Conservation (phyloP, 2,113 vertebrate species). For the Nothocercus nigrocapillus region DNA sequence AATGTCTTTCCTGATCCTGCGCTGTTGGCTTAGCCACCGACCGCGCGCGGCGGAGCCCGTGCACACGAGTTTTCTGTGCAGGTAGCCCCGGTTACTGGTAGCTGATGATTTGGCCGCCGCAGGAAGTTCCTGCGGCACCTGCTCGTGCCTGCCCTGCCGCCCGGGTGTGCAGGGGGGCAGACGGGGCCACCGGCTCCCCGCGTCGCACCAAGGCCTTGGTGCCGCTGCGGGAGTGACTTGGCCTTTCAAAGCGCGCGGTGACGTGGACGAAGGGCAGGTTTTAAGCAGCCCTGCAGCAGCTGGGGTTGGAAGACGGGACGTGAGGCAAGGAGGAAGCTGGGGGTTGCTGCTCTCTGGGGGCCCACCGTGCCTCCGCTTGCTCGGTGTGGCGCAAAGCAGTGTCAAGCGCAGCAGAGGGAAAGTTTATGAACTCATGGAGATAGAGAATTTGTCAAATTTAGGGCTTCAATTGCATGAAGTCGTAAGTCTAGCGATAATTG, state of each 20-base stretch:
- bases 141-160: neutral
- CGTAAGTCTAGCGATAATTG: neutral
- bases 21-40: neutral
- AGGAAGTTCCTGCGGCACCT: neutral
- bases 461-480: neutral
- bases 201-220: rapidly evolving
- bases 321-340: neutral
- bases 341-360: neutral
- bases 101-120: neutral
- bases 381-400: neutral
- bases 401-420: neutral
- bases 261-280: neutral
- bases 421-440: neutral
- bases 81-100: neutral
- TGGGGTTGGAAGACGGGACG: neutral
- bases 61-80: rapidly evolving
- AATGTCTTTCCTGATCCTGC: neutral
- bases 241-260: neutral
- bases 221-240: neutral
- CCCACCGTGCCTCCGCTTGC: neutral
- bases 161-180: rapidly evolving
- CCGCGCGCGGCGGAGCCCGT: no score
- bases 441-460: neutral
- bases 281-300: neutral
- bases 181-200: neutral